phyloP scores from a whole-genome alignment of 2,797 vertebrate species.

The Danio choprae region DNA sequence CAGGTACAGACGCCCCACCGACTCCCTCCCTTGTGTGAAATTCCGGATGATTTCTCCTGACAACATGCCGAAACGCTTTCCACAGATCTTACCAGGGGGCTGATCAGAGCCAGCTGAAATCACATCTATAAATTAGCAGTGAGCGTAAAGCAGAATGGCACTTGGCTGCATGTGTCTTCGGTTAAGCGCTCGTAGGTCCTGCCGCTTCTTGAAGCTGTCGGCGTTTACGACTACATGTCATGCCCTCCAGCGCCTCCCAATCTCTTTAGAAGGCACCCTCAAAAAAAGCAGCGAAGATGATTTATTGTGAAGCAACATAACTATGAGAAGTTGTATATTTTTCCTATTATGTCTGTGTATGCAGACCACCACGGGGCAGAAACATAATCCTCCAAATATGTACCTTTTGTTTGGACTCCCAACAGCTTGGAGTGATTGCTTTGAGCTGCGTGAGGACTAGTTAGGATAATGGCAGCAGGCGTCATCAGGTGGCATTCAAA shows the following conservation, averaged over 20 bases:
- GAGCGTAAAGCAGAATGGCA: constrained; percentile 64
- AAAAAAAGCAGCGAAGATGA: constrained; percentile 50
- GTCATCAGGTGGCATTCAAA: constrained; percentile 32
- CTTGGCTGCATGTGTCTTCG: constrained; percentile 68
- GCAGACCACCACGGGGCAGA: constrained; percentile 54
- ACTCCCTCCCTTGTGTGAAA: constrained; percentile 66
- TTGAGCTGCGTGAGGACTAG: constrained; percentile 3
- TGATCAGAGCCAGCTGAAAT: constrained; percentile 79
- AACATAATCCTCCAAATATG: constrained; percentile 55
- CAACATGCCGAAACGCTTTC: constrained; percentile 77
- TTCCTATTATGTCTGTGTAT: constrained; percentile 62
- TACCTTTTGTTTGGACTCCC: constrained; percentile 60
- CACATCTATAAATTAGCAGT: constrained; percentile 69
- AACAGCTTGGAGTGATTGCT: constrained; percentile 60
- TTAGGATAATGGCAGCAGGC: constrained; percentile 55
- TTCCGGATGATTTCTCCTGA: constrained; percentile 71
- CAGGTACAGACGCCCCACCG: constrained; percentile 63
- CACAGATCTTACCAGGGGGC: constrained; percentile 68
- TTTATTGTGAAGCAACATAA: constrained; percentile 62
- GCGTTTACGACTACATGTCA: constrained; percentile 39
- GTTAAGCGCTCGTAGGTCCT: constrained; percentile 65
- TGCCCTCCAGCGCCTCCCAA: constrained; percentile 5
- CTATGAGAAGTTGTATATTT: constrained; percentile 63
- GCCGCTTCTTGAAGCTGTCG: constrained; percentile 23
- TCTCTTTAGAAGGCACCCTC: background rate